Evolutionary conservation across 2,113 vertebrate species (phyloP).

Genomic region (Cygnus buccinator): DNA sequence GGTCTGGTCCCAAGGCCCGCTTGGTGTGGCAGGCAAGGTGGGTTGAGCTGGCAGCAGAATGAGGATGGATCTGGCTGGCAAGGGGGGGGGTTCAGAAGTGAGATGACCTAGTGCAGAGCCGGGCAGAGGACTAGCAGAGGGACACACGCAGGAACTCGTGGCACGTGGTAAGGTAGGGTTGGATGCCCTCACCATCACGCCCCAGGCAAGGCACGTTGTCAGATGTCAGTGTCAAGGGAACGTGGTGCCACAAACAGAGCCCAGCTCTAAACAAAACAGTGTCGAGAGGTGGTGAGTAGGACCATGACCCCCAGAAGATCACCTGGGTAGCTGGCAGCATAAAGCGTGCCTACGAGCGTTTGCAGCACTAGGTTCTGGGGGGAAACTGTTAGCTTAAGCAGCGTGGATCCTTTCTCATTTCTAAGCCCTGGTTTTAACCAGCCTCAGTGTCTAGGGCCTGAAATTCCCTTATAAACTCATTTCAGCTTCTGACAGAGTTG

Average conservation of each 20-base stretch:
- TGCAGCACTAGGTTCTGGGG: neutral
- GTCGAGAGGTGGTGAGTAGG: neutral
- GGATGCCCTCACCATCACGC: neutral
- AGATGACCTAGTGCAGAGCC: neutral
- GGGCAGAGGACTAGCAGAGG: neutral
- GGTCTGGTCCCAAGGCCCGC: neutral
- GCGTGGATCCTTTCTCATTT: neutral
- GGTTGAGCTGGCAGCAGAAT: too few species aligned
- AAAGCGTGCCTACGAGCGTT: neutral
- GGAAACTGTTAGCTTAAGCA: neutral
- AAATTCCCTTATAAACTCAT: neutral
- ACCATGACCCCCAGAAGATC: neutral
- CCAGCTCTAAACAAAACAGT: neutral
- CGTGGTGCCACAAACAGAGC: neutral
- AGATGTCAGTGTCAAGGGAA: neutral
- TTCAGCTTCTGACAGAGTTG: neutral
- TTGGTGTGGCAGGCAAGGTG: neutral
- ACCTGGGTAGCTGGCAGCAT: neutral
- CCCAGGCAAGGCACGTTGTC: rapidly evolving
- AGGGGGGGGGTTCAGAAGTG: neutral
- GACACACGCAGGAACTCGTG: too few species aligned
- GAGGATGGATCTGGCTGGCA: neutral
- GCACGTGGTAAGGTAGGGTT: neutral
- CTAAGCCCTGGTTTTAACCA: neutral
- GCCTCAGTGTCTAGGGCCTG: neutral